Evolutionary conservation across 2,888 invertebrate genomes (phyloP), one percentile per base, ranked within the genome.

Genomic region (Drosophila merina): DNA sequence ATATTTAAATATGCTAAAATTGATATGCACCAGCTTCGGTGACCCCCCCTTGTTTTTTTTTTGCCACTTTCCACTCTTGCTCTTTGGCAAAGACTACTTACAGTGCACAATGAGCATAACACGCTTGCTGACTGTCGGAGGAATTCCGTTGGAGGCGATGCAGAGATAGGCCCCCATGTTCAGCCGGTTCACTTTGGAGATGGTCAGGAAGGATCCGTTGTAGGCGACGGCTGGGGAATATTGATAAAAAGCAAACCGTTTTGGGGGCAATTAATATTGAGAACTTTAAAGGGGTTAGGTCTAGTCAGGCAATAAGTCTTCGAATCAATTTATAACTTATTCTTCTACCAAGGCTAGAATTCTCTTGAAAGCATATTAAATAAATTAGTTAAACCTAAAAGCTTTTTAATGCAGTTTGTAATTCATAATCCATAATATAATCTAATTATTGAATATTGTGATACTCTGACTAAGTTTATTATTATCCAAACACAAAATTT

Each of bases 121-220:
- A 77, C 96, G 93, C 91, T 96, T 96, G 93, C 95, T 95, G 89
- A 96, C 95, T 60, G 95, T 95, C 51, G 96, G 96, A 54, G 96
- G 96, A 33, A 96, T 95, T 40, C 96, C 96, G 90, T 97, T 97
- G 77, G 95, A 95, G 5, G 96, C 96, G 76, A 96, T 96, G 91
- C 96, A 96, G 52, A 96, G 92, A 91, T 96, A 96, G 48, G 96
- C 95, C 28, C 96, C 96, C 93, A 96, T 96, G 88, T 96, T 95
- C 69, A 95, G 94, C 70, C 96, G 93, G 85, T 94, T 95, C 78
- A 96, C 95, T 79, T 94, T 93, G 76, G 93, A 93, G 81, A 96
- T 95, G 89, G 94, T 95, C 86, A 96, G 92, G 72, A 94, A 93
- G n/a, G 95, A 93, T 4, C 96, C 96, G 76, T 95, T 95, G 57